A percentile compares a stretch with the other conserved stretches of the same genome.
Evolutionary conservation across 2,797 vertebrate genomes (phyloP).

Genomic region (Harpagifer antarcticus): DNA sequence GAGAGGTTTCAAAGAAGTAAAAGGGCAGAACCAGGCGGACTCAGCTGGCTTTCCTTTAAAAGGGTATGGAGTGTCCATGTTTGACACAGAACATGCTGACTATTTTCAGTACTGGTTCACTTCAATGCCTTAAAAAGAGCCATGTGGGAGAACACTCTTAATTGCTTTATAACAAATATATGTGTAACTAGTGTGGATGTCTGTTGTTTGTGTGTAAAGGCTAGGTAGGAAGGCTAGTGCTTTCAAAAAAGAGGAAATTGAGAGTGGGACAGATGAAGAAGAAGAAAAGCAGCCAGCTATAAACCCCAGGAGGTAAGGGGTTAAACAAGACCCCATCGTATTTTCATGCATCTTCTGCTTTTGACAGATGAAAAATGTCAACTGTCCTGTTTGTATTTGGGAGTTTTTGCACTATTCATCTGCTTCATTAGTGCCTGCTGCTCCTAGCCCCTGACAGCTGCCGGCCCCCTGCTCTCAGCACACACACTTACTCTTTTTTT

Average conservation of each 20-base stretch:
- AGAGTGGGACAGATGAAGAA: not conserved
- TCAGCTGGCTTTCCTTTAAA: conserved; percentile 22
- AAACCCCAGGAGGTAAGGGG: conserved; percentile 91
- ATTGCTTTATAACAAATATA: conserved; percentile 29
- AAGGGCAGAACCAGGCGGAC: conserved; percentile 1
- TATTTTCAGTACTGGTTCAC: conserved; percentile 20
- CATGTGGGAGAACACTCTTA: conserved; percentile 23
- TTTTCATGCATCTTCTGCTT: conserved; percentile 99
- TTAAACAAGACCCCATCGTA: conserved; percentile 97
- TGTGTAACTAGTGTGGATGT: not conserved
- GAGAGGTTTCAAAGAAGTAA: conserved; percentile 12
- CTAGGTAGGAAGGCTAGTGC: not conserved
- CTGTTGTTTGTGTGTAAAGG: conserved; percentile 1
- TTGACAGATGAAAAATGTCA: conserved; percentile 99
- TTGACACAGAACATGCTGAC: conserved; percentile 6
- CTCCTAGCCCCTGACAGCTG: conserved; percentile 97
- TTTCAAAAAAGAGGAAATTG: conserved; percentile 19
- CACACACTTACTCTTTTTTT: conserved; percentile 83
- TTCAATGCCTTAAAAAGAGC: conserved; percentile 16
- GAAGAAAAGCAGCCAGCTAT: conserved; percentile 48
- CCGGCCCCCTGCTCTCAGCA: conserved; percentile 85
- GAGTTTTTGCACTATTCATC: conserved; percentile 99
- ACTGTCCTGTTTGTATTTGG: conserved; percentile 99
- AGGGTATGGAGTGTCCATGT: not conserved
- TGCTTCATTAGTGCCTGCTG: conserved; percentile 99